Evolutionary conservation across 2,113 vertebrate species (phyloP).

Genomic region (Todiramphus chloris): DNA sequence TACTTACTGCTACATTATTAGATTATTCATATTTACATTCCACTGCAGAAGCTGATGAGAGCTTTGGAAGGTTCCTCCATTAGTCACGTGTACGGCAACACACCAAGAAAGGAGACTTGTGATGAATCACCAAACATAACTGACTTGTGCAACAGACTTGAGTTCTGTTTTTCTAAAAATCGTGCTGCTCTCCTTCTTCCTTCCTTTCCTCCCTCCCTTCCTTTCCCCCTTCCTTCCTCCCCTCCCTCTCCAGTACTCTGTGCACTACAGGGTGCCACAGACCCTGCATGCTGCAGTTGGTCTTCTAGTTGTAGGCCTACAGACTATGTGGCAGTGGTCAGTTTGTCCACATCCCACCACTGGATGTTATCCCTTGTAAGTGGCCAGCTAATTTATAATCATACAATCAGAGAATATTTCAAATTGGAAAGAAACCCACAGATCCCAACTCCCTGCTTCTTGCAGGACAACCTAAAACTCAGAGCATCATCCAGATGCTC

Average conservation of each 20-base stretch:
- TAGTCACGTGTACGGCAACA: not conserved
- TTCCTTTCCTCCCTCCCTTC: not conserved
- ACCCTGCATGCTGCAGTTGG: not conserved
- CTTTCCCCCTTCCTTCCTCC: not conserved
- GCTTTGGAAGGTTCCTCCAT: not conserved
- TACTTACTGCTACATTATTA: not conserved
- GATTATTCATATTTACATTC: not conserved
- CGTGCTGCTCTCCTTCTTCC: not conserved
- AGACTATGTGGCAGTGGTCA: not conserved
- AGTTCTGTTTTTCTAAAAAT: not conserved
- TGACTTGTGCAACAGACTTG: not conserved
- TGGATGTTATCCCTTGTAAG: not conserved
- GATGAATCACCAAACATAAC: not conserved
- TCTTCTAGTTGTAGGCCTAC: not conserved
- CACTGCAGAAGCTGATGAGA: not conserved
- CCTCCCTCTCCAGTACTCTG: accelerated
- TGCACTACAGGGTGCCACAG: not conserved
- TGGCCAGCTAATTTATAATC: not conserved
- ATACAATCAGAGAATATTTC: not conserved
- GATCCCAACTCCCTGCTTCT: not conserved
- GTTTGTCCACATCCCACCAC: not conserved
- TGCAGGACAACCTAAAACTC: not conserved
- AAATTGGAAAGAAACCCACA: not conserved
- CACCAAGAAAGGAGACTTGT: not conserved
- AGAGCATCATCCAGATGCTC: not conserved